Evolutionary conservation across 1,140 invertebrate genomes (phyloP), one percentile per base, ranked within the genome.

Genomic region (Lepidostoma basale): DNA sequence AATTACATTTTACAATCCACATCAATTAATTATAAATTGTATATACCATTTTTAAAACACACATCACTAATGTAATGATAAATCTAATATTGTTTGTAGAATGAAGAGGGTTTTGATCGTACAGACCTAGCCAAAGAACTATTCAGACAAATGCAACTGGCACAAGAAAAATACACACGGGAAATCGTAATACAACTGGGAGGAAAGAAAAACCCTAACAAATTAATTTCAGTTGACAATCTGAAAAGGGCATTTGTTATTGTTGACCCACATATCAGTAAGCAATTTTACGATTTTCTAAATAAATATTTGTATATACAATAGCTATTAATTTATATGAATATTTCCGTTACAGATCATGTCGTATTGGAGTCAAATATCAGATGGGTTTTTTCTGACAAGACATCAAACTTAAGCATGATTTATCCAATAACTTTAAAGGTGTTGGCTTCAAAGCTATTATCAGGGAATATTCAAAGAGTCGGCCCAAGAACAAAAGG

Each of bases 291-390:
- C 18, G n/a, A 3, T 16, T 18, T 45, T 45, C 9, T 12, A 36
- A 36, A 5, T 6, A 5, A 3, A 36, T 36, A 12, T 36, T 36
- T n/a, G 2, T 45, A 9, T 20, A 16, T n/a, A 18, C 18, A 14
- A 44, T 25, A 64, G 44, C 25, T 3, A 47, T 40, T 63, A 0
- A 47, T 26, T 18, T 16, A 52, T 59, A 54, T 42, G 18, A 33
- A 59, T 39, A 59, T 3, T 22, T 42, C 3, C 44, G 40, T 75
- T 69, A 12, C 72, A 83, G 81, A 82, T 73, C 81, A 83, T 47
- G 75, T 81, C n/a, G 76, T 77, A 4, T 80, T 83, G 79, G 81
- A 83, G 49, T 76, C 76, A 0, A 77, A 81, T 69, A 77, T 82
- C 20, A 76, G 81, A n/a, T 83, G 81, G 80, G 78, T 77, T 14